phyloP scores from a whole-genome alignment of 2,113 vertebrate genomes.

The Callipepla californica region DNA sequence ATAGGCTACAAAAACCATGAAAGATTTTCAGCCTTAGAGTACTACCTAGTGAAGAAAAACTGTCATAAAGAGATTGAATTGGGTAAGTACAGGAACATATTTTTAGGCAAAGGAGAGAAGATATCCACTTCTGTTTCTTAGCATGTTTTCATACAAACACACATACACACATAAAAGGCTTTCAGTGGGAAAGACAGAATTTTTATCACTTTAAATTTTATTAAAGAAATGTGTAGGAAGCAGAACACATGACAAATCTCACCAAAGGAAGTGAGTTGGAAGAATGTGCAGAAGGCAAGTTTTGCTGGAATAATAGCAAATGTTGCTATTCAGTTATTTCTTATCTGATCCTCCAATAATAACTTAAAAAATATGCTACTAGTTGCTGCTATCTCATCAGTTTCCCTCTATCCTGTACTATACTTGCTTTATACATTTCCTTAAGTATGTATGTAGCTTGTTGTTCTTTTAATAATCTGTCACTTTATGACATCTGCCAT shows the following conservation, averaged over 20 bases:
- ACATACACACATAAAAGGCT: not conserved
- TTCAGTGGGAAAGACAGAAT: not conserved
- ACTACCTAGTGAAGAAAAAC: not conserved
- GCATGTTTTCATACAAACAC: not conserved
- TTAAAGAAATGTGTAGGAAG: not conserved
- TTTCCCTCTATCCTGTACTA: not conserved
- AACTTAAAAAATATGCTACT: not conserved
- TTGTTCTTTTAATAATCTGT: not conserved
- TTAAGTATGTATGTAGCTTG: rapidly evolving
- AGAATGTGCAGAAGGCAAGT: not conserved
- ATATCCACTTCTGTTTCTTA: not conserved
- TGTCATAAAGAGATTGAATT: not conserved
- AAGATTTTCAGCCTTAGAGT: not conserved
- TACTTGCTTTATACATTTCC: not conserved
- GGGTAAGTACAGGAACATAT: not conserved
- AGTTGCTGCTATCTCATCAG: not conserved
- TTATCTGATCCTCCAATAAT: not conserved
- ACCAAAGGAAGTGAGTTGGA: not conserved
- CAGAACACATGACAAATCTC: not conserved
- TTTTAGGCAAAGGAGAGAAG: not conserved
- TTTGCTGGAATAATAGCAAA: not conserved
- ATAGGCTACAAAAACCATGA: not conserved
- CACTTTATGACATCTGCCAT: not conserved
- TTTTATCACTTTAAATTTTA: not conserved
- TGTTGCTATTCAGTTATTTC: not conserved